phyloP scores from a whole-genome alignment of 1,140 invertebrate genomes.

The Leptinotarsa lineolata region DNA sequence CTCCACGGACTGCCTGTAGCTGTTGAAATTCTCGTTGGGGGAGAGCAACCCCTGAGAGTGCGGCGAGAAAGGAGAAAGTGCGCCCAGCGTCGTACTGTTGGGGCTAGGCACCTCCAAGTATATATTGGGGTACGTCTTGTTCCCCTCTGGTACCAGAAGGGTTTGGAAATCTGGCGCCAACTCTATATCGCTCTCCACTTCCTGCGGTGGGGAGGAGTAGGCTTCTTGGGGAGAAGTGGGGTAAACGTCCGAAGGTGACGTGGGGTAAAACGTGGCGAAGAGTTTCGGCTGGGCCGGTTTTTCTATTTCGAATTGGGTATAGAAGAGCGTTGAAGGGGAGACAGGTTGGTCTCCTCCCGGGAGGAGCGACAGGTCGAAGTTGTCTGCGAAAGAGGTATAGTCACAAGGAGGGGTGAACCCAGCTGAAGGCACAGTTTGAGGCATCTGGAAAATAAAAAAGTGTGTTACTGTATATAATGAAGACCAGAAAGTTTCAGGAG shows the following conservation, averaged over 20 bases:
- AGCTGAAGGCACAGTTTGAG: conserved; percentile 76
- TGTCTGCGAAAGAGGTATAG: conserved; percentile 68
- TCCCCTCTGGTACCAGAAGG: conserved; percentile 44
- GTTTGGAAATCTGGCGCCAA: conserved; percentile 51
- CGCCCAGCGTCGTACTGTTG: conserved; percentile 40
- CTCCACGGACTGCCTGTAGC: conserved; percentile 39
- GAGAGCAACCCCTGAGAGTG: conserved; percentile 45
- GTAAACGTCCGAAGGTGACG: conserved; percentile 29
- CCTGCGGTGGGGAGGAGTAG: conserved; percentile 2
- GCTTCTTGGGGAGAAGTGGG: conserved; percentile 12
- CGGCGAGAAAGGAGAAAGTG: conserved; percentile 47
- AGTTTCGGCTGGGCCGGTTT: conserved; percentile 48
- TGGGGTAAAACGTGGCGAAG: conserved; percentile 47
- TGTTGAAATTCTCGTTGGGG: conserved; percentile 47
- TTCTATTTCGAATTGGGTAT: conserved; percentile 51
- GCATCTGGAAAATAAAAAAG: conserved; percentile 67
- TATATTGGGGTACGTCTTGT: conserved; percentile 34
- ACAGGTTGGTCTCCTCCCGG: conserved; percentile 64
- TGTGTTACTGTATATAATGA: too few relatives aligned
- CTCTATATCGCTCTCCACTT: conserved; percentile 34
- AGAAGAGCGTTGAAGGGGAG: conserved; percentile 63
- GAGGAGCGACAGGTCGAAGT: conserved; percentile 75
- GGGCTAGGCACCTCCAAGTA: conserved; percentile 52
- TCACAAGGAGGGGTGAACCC: conserved; percentile 72
- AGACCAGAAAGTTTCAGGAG: too few relatives aligned